Base-by-base conservation (phyloP, 2,797 vertebrate genomes). In the Sandelia bainsii region DNA sequence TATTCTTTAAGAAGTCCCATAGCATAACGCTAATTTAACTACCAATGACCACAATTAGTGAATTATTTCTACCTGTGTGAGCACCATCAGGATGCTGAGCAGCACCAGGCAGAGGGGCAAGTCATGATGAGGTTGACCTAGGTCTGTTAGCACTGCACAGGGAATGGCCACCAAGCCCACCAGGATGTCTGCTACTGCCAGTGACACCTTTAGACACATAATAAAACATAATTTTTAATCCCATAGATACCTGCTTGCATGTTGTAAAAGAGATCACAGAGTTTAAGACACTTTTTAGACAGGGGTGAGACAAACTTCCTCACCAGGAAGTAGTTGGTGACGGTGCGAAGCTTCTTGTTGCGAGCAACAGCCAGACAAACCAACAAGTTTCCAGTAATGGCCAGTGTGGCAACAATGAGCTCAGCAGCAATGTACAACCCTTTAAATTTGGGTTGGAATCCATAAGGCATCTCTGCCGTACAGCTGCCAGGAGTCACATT, bases 301-400 rank as follows among this genome's bases (percentile, higher is more conserved):
- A n/a, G 1, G 8, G 17, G n/a, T 25, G 5, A 17, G 4, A 49
- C 20, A 16, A 5, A 29, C 25, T 3, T 50, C 40, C 81, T 72
- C 69, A 93, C 92, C 85, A 94, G 85, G 81, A 95, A 95, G 77
- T 93, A 94, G 79, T 94, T 94, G 56, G 93, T 93, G 80, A 94
- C 89, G 0, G 93, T 94, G n/a, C 81, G 85, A 7, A 94, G 92
- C 62, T 73, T 93, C 65, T 87, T 90, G 85, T 93, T 93, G 5
- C 62, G 59, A 9, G 53, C 52, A 44, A 95, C 85, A 0, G 92
- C 91, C 32, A 90, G 40, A 32, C 93, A 95, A 46, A 95, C 91
- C 77, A 94, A 67, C 23, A 86, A 11, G 81, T 95, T 94, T 1
- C 93, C 93, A 0, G 65, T 50, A 8, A 88, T 70, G 8, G 93